These are phyloP conservation scores for Hiodon tergisus DNA, from an alignment of 2,113 vertebrate genomes.

Conservation along the genomic window DNA sequence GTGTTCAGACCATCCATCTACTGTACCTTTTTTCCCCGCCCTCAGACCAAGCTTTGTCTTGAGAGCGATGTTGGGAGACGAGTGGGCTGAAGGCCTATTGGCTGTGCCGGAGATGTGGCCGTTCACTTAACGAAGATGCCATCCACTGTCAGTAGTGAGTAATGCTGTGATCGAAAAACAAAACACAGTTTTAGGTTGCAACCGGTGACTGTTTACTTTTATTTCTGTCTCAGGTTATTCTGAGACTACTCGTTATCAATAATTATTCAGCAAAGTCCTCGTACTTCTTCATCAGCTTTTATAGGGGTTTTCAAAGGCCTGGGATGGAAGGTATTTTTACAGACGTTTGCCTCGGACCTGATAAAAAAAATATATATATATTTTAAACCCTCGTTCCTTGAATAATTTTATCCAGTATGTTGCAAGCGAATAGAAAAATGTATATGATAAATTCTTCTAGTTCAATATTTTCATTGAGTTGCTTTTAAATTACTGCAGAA, in stretches of 20 bases:
- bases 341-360: constrained; percentile 6
- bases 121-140: too few species aligned
- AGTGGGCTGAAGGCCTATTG: too few species aligned
- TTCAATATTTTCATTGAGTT: neutral
- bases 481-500: neutral
- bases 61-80: too few species aligned
- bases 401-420: neutral
- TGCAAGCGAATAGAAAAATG: constrained; percentile 3
- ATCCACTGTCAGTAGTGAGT: constrained; percentile 35
- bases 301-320: neutral
- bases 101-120: too few species aligned
- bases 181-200: constrained; percentile 25
- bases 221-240: constrained; percentile 4
- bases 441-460: neutral
- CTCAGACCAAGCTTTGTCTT: too few species aligned
- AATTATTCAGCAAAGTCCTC: constrained; percentile 22
- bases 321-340: constrained; percentile 1
- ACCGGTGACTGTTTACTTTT: constrained; percentile 45
- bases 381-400: neutral
- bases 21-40: too few species aligned
- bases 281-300: constrained; percentile 12
- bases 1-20: too few species aligned
- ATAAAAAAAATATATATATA: neutral
- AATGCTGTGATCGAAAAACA: constrained; percentile 23
- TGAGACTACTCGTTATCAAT: constrained; percentile 28